Conservation (phyloP, 2,113 vertebrate genomes). For the Neolamprologus kungweensis region DNA sequence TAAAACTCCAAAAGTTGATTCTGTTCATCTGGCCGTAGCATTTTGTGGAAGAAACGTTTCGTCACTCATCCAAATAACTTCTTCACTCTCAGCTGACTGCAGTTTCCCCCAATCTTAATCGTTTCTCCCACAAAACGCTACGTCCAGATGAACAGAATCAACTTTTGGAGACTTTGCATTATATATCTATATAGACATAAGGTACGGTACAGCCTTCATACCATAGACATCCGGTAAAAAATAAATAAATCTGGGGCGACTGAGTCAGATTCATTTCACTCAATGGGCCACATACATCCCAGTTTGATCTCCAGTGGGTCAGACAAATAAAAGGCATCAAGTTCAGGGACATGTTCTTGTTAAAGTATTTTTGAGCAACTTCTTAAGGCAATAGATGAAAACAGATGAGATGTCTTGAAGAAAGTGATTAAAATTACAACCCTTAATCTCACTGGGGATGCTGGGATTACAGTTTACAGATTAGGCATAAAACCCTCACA, state of each 20-base stretch:
- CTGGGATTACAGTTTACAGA: background rate
- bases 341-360: background rate
- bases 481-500: background rate
- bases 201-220: background rate
- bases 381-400: background rate
- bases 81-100: background rate
- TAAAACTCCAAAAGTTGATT: background rate
- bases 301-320: background rate
- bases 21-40: background rate
- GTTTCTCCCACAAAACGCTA: background rate
- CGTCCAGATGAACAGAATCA: background rate
- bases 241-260: background rate
- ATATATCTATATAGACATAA: background rate
- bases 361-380: background rate
- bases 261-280: background rate
- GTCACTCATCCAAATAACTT: background rate
- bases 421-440: background rate
- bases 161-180: background rate
- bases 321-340: background rate
- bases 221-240: background rate
- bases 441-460: background rate
- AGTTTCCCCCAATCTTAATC: background rate
- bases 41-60: background rate
- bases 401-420: background rate
- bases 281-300: background rate